Evolutionary conservation across 2,113 vertebrate species (phyloP).

Genomic region (Aleadryas rufinucha): DNA sequence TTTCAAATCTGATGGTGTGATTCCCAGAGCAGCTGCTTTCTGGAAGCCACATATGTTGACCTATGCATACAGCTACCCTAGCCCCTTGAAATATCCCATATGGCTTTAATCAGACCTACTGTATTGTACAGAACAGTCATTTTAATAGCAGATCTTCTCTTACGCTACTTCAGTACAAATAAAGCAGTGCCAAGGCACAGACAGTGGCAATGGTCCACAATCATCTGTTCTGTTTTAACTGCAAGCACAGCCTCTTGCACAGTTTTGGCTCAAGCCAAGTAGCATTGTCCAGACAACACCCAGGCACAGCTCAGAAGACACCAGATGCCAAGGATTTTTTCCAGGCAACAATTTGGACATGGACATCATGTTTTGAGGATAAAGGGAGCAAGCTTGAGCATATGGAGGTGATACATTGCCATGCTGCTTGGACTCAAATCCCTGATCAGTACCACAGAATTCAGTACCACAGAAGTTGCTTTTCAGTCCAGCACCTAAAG

Average conservation of each 20-base stretch:
- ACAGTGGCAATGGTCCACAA: not conserved
- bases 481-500: not conserved
- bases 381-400: not conserved
- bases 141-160: not conserved
- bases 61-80: not conserved
- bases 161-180: not conserved
- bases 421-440: not conserved
- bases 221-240: not conserved
- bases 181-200: not conserved
- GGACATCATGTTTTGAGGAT: not conserved
- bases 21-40: not conserved
- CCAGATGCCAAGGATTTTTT: not conserved
- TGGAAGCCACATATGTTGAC: not conserved
- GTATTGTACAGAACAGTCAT: not conserved
- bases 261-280: not conserved
- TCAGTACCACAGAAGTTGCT: not conserved
- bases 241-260: not conserved
- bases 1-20: not conserved
- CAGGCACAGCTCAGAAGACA: not conserved
- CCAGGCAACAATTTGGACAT: not conserved
- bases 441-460: not conserved
- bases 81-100: not conserved
- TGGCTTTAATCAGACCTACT: not conserved
- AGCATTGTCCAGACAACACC: not conserved
- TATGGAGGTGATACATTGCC: not conserved